A percentile compares a stretch with the other conserved stretches of the same genome.
Conservation (phyloP, 2,113 vertebrate species). For the Myiozetetes cayanensis region DNA sequence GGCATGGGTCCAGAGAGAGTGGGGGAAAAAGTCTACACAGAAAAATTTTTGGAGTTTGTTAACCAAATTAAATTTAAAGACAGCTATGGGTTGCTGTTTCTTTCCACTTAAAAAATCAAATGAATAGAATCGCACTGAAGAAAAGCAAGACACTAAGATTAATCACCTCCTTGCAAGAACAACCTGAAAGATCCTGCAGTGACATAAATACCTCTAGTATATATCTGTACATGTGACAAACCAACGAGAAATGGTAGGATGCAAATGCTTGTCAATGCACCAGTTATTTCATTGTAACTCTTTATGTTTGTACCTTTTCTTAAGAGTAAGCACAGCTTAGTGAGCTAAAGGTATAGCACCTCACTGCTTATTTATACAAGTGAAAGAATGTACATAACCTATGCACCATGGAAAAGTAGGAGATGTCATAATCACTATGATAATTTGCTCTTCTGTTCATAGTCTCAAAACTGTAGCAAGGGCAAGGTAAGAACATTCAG, state of each 20-base stretch:
- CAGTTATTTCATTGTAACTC: not conserved
- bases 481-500: not conserved
- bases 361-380: not conserved
- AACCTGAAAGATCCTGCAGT: not conserved
- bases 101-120: not conserved
- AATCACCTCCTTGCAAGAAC: not conserved
- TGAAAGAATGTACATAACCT: fast-evolving
- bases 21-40: not conserved
- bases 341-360: not conserved
- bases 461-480: not conserved
- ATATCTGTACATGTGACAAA: not conserved
- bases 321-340: not conserved
- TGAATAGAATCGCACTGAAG: not conserved
- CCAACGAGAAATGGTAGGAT: not conserved
- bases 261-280: not conserved
- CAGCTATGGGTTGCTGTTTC: not conserved
- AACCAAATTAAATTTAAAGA: not conserved
- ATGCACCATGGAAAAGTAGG: not conserved
- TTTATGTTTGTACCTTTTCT: not conserved
- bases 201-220: not conserved
- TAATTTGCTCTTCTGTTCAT: not conserved
- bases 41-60: not conserved
- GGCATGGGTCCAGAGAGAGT: not conserved
- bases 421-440: not conserved
- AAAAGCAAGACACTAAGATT: not conserved